Conservation (phyloP, 2,797 vertebrate genomes). For the Sebastes itinus region DNA sequence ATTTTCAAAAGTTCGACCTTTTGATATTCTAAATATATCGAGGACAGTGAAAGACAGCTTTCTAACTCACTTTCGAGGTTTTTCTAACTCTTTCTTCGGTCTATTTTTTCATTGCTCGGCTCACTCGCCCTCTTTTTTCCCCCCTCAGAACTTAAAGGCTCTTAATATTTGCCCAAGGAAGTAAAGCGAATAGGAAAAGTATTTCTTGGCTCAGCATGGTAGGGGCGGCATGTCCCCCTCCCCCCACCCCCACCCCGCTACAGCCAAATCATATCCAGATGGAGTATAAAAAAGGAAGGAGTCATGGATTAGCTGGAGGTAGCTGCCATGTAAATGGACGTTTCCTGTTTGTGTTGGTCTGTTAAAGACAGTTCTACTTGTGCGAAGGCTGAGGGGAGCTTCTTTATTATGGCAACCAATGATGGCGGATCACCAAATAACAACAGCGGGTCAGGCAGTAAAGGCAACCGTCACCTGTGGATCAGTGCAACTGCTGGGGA, state of each 20-base stretch:
- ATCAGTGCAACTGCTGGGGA: neutral
- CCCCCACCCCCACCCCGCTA: neutral
- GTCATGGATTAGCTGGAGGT: constrained; percentile 63
- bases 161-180: constrained; percentile 74
- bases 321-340: constrained; percentile 61
- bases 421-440: constrained; percentile 1
- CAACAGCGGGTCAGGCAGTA: neutral
- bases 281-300: constrained; percentile 50
- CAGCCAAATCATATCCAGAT: constrained; percentile 74
- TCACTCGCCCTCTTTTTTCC: constrained; percentile 1
- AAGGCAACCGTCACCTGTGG: neutral
- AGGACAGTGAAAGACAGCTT: neutral
- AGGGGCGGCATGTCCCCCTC: constrained; percentile 45
- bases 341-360: constrained; percentile 66
- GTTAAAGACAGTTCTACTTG: constrained; percentile 40
- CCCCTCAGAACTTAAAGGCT: constrained; percentile 44
- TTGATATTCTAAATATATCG: neutral
- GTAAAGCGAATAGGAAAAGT: constrained; percentile 73
- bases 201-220: constrained; percentile 68
- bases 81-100: neutral
- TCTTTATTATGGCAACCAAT: constrained; percentile 39
- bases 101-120: neutral
- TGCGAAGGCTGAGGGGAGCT: neutral
- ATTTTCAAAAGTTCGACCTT: neutral
- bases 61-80: neutral